Evolutionary conservation across 2,797 vertebrate genomes (phyloP), one percentile per base, ranked within the genome.

Genomic region (Pagetopsis macropterus): DNA sequence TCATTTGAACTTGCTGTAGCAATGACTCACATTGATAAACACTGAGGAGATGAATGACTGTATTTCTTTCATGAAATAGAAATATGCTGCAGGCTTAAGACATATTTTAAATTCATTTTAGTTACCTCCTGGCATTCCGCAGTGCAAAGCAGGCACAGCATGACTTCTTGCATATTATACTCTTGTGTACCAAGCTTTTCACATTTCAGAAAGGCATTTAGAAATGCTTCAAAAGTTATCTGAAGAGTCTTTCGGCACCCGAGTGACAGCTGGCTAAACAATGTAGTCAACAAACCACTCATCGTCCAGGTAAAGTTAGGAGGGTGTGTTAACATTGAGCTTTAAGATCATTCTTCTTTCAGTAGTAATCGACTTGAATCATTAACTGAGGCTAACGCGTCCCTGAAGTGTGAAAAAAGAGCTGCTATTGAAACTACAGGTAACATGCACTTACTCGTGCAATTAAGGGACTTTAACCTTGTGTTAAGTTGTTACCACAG

Each of bases 21-120:
- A 71, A 43, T 74, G 51, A 81, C 65, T 86, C 83, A 70, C 44
- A 52, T 3, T 56, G 76, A 52, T 67, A 73, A 83, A 66, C 69
- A 72, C 62, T 23, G 55, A 60, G 17, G n/a, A 71, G 78, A 85
- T 78, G 63, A 79, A 88, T 80, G 67, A 76, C 62, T 37, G 68
- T 50, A 55, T 74, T 69, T 59, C 73, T 73, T 74, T 76, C 46
- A 67, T 69, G 72, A 66, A 84, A 79, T 19, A 13, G 72, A 78
- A 84, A 72, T 21, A 63, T 16, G 76, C 85, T 76, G 69, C 56
- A 62, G 84, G 65, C 70, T 60, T 17, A 48, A 77, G 61, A 72
- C 70, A 68, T 67, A 73, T 72, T 77, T 84, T 58, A 79, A 85
- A 44, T 16, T 70, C 77, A 65, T 72, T 71, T 77, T 14, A 40